These are phyloP conservation scores for Halisarca cf. caerulea DNA, from an alignment of 37 sponge, comb jelly and placozoan genomes.

Conservation along the genomic window DNA sequence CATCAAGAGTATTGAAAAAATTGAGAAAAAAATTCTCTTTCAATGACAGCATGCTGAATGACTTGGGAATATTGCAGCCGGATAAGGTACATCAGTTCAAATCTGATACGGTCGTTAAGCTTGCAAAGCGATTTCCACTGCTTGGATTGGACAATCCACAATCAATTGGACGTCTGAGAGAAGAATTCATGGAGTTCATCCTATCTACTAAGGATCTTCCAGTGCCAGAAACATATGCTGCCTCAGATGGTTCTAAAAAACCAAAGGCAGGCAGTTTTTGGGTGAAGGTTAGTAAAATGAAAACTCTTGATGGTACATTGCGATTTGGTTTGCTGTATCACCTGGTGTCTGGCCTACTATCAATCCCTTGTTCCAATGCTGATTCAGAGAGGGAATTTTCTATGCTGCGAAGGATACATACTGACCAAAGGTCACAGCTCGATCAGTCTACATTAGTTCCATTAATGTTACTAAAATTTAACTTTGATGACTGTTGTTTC, in stretches of 20 bases:
- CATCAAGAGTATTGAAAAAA: slow-evolving; percentile 31
- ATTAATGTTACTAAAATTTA: slow-evolving; percentile 35
- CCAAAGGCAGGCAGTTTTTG: background rate
- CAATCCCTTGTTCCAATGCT: slow-evolving; percentile 30
- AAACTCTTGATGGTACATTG: too few relatives aligned
- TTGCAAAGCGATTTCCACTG: slow-evolving; percentile 22
- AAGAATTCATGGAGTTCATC: slow-evolving; percentile 32
- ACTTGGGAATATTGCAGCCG: slow-evolving; percentile 60
- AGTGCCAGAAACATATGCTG: background rate
- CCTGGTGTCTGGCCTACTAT: slow-evolving; percentile 35
- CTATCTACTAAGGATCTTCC: slow-evolving; percentile 33
- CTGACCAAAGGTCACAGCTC: slow-evolving; percentile 2
- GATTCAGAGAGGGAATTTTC: slow-evolving; percentile 28
- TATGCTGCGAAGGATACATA: slow-evolving; percentile 45
- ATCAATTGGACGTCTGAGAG: slow-evolving; percentile 34
- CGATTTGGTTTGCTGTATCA: slow-evolving; percentile 33
- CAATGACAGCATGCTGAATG: slow-evolving; percentile 37
- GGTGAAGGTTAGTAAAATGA: background rate
- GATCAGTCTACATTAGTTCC: slow-evolving; percentile 11
- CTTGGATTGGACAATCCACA: slow-evolving; percentile 5
- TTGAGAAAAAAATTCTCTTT: slow-evolving; percentile 53
- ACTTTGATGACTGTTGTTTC: slow-evolving; percentile 31
- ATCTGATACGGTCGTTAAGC: background rate
- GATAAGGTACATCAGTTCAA: slow-evolving; percentile 7
- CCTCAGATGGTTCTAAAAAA: background rate